Evolutionary conservation across 2,113 vertebrate species (phyloP).

Genomic region (Elgaria multicarinata): DNA sequence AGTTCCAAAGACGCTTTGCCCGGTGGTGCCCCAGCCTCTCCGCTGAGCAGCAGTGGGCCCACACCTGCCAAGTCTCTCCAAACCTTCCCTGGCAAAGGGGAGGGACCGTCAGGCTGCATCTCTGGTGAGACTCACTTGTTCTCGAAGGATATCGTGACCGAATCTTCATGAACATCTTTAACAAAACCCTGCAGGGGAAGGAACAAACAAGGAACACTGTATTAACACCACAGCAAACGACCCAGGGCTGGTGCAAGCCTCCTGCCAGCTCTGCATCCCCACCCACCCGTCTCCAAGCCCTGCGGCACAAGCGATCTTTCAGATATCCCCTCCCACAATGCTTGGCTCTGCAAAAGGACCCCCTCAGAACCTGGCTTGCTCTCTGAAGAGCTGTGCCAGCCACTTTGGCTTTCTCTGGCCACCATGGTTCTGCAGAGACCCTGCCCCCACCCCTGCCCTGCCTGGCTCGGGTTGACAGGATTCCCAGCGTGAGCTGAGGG

Average conservation of each 20-base stretch:
- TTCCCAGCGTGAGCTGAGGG: too few relatives aligned
- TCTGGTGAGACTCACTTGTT: constrained; percentile 88
- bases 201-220: constrained; percentile 15
- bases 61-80: not conserved
- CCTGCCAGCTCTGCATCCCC: too few relatives aligned
- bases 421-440: too few relatives aligned
- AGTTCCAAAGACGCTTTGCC: not conserved
- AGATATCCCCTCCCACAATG: too few relatives aligned
- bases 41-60: not conserved
- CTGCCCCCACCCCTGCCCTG: too few relatives aligned
- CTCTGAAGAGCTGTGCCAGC: too few relatives aligned
- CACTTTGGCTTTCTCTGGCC: too few relatives aligned
- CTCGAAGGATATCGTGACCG: constrained; percentile 92
- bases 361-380: too few relatives aligned
- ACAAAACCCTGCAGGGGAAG: constrained; percentile 85
- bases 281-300: not conserved
- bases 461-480: too few relatives aligned
- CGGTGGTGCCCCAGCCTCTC: not conserved
- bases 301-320: too few relatives aligned
- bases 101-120: not conserved
- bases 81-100: not conserved
- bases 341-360: not conserved
- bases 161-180: constrained; percentile 94
- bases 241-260: too few relatives aligned
- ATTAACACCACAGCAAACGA: not conserved